A percentile compares a stretch with the other conserved stretches of the same genome.
These are phyloP conservation scores for Formicarius rufipectus DNA, from an alignment of 2,113 vertebrate species.

Conservation along the genomic window DNA sequence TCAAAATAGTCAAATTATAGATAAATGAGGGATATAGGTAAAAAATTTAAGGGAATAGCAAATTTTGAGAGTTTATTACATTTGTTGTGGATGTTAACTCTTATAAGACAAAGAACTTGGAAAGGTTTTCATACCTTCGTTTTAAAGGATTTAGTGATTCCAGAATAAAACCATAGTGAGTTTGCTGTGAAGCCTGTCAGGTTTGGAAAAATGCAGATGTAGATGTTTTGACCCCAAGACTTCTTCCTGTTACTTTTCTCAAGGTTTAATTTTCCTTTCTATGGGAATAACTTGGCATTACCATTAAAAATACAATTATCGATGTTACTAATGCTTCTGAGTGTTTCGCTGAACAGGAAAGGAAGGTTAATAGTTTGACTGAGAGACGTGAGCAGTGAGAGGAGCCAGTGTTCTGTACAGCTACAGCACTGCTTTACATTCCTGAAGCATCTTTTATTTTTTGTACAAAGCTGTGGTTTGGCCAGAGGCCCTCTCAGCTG, in stretches of 20 bases:
- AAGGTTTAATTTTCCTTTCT: not conserved
- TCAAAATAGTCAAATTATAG: not conserved
- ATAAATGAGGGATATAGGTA: not conserved
- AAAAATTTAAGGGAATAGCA: not conserved
- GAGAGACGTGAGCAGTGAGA: not conserved
- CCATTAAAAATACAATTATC: not conserved
- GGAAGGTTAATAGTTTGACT: not conserved
- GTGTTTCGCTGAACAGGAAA: not conserved
- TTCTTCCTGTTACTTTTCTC: not conserved
- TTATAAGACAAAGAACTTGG: not conserved
- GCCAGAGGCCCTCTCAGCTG: conserved; percentile 29
- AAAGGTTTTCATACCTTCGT: not conserved
- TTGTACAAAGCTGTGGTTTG: conserved; percentile 42
- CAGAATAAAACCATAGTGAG: not conserved
- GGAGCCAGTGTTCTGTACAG: not conserved
- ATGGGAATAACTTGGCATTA: not conserved
- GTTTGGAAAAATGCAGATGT: not conserved
- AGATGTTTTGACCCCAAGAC: not conserved
- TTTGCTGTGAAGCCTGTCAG: not conserved
- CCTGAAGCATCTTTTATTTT: conserved; percentile 63
- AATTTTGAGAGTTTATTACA: not conserved
- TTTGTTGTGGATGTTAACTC: not conserved
- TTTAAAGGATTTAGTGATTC: not conserved
- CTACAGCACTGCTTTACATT: conserved; percentile 49
- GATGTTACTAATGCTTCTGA: not conserved